Evolutionary conservation across 2,797 vertebrate species (phyloP).

Genomic region (Chaunax sp.): DNA sequence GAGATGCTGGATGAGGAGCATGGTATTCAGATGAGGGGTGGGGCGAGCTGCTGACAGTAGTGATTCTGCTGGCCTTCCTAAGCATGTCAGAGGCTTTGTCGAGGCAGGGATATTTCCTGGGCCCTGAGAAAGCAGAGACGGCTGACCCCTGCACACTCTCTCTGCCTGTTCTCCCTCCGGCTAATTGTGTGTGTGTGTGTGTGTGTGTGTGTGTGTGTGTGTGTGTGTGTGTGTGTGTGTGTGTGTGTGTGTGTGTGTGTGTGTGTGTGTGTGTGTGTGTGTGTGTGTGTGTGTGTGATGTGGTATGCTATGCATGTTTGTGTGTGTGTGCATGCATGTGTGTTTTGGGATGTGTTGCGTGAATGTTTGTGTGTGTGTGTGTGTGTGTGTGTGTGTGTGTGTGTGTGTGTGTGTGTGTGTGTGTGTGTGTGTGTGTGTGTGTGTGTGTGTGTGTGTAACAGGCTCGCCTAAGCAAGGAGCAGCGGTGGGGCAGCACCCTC

Average conservation of each 20-base stretch:
- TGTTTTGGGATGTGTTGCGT: too few species aligned
- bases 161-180: slow-evolving; percentile 62
- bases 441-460: slow-evolving; percentile 75
- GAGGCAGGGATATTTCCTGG: slow-evolving; percentile 71
- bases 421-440: slow-evolving; percentile 42
- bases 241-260: slow-evolving; percentile 34
- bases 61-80: slow-evolving; percentile 69
- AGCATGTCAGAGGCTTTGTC: slow-evolving; percentile 78
- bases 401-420: slow-evolving; percentile 39
- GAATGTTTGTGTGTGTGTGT: slow-evolving; percentile 49
- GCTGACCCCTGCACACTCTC: slow-evolving; percentile 73
- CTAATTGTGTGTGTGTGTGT: slow-evolving; percentile 42
- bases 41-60: slow-evolving; percentile 67
- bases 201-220: slow-evolving; percentile 36
- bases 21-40: slow-evolving; percentile 54
- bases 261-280: slow-evolving; percentile 38
- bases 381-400: slow-evolving; percentile 43
- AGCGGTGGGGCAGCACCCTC: slow-evolving; percentile 89
- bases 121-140: slow-evolving; percentile 68
- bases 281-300: slow-evolving; percentile 21
- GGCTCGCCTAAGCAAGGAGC: slow-evolving; percentile 92
- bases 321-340: slow-evolving; percentile 29
- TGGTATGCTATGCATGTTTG: slow-evolving; percentile 12
- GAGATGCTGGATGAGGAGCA: slow-evolving; percentile 46
- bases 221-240: slow-evolving; percentile 29